Conservation (phyloP, 2,113 vertebrate species). For the Coregonus clupeaformis region DNA sequence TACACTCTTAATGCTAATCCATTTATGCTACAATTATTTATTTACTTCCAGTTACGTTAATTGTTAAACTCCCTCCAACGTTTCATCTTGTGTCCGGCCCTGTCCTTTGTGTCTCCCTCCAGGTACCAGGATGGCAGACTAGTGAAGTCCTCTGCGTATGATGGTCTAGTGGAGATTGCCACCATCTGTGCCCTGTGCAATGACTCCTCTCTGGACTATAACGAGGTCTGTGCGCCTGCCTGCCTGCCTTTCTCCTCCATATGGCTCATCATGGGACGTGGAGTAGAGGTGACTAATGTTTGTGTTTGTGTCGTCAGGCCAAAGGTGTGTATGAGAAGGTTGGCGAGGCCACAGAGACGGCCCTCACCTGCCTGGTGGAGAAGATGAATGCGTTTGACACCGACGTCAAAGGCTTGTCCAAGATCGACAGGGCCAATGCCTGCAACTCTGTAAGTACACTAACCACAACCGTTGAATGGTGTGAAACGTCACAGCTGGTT, state of each 20-base stretch:
- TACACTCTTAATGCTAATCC: no score
- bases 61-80: no score
- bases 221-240: slow-evolving; percentile 79
- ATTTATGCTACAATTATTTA: neutral
- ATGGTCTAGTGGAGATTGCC: slow-evolving; percentile 90
- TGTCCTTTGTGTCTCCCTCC: slow-evolving; percentile 27
- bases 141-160: slow-evolving; percentile 83
- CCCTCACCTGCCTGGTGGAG: slow-evolving; percentile 88
- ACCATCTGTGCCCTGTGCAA: slow-evolving; percentile 98
- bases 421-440: slow-evolving; percentile 87
- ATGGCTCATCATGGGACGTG: neutral
- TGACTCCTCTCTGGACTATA: slow-evolving; percentile 97
- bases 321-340: slow-evolving; percentile 92
- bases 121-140: slow-evolving; percentile 87
- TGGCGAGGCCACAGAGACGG: slow-evolving; percentile 88
- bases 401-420: slow-evolving; percentile 79
- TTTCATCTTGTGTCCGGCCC: neutral
- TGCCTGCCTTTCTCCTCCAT: neutral
- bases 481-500: neutral
- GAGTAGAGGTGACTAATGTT: neutral
- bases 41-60: neutral
- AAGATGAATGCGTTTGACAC: slow-evolving; percentile 96
- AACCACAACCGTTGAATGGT: slow-evolving; percentile 13
- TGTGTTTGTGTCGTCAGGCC: slow-evolving; percentile 61
- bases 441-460: slow-evolving; percentile 84